Percentiles rank a stretch among this genome's conserved stretches.
phyloP scores from a whole-genome alignment of 2,797 vertebrate species.

The Cuniculus paca region DNA sequence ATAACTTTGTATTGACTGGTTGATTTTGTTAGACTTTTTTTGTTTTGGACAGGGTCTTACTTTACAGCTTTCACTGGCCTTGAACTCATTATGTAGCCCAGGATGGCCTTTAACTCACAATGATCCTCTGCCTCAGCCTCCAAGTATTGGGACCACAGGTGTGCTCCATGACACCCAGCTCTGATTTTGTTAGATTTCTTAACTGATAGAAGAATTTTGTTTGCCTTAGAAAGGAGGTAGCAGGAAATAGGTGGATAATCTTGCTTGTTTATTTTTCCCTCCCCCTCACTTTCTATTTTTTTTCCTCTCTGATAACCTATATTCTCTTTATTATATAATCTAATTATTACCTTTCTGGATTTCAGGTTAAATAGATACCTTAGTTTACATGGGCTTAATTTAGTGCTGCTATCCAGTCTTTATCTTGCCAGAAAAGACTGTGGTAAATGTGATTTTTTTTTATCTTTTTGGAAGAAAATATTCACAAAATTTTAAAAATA shows the following conservation, averaged over 20 bases:
- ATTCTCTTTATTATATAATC: background rate
- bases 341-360: background rate
- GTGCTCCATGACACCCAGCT: background rate
- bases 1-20: background rate
- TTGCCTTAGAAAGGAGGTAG: background rate
- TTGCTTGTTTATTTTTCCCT: background rate
- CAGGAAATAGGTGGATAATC: background rate
- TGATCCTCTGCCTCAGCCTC: background rate
- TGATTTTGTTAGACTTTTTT: background rate
- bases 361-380: background rate
- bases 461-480: conserved; percentile 4
- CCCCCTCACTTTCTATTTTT: background rate
- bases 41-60: background rate
- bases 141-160: background rate
- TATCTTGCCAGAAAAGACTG: conserved; percentile 19
- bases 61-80: background rate
- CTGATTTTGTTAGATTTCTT: conserved; percentile 14
- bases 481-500: background rate
- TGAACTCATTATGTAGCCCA: background rate
- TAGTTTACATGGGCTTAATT: background rate
- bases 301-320: background rate
- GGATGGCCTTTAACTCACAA: background rate
- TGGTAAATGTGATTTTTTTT: background rate
- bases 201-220: background rate
- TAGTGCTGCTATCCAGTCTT: background rate